Base-by-base conservation (phyloP, 2,797 vertebrate species). In the Galaxias olidus region DNA sequence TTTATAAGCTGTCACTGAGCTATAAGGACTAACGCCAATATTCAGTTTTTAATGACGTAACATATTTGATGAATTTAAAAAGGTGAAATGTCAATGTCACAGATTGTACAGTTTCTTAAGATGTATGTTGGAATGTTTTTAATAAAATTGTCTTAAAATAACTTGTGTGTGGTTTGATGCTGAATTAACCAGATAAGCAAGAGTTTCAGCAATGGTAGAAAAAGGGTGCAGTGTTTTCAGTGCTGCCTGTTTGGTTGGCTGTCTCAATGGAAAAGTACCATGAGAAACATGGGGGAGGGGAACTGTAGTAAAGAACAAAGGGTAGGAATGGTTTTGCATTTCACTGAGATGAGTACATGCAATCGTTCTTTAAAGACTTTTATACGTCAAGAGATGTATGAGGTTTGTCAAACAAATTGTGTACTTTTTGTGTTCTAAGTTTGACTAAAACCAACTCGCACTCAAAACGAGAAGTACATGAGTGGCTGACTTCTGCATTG, bases 41-140 rank as follows among this genome's bases (percentile, higher is more conserved):
- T 30, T 30, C 30, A 3, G 30, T 30, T 30, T 30, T 30, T 30
- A 30, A 30, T 3, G 2, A 30, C 30, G 30, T 30, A 30, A 30
- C 30, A 6, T 30, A 30, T 30, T 30, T 30, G 30, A 30, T 30
- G 30, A 2, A 3, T 30, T 30, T 30, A 53, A 53, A 61, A 45
- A 10, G 67, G 64, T 71, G 70, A 65, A 40, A 73, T 74, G 49
- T 77, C 53, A 4, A 20, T 12, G 10, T 69, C 12, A 20, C 82
- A 75, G 78, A 60, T 17, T 91, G 90, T 93, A 93, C 88, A 91
- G 90, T 88, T 86, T 77, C 72, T 87, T 79, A 72, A 69, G 81
- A 69, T 81, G 30, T 75, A 64, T 81, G 70, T 71, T 72, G 68
- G 51, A 75, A 69, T 78, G 50, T 88, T 91, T 90, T 88, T 86